Percentiles rank a stretch among this genome's conserved stretches.
phyloP scores from a whole-genome alignment of 1,140 invertebrate genomes.

The Cepaea nemoralis region DNA sequence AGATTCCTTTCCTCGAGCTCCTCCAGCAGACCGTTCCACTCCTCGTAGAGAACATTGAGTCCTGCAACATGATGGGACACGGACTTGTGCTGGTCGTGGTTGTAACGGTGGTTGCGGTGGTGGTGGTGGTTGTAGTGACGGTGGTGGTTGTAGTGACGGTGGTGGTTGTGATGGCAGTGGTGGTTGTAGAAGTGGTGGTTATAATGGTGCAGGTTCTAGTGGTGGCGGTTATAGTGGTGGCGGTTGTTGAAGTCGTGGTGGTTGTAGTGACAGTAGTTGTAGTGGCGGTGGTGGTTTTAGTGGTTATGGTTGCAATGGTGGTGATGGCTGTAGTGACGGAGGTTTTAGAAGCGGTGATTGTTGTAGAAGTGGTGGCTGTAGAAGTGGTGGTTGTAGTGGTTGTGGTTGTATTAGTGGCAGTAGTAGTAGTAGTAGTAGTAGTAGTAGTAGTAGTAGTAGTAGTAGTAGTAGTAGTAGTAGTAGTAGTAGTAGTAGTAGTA shows the following conservation, averaged over 20 bases:
- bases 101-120: neutral
- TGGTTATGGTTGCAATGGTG: neutral
- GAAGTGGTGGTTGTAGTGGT: neutral
- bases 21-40: constrained; percentile 2
- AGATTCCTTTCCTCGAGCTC: constrained; percentile 17
- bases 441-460: neutral
- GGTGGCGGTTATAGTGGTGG: neutral
- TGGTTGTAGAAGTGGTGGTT: neutral
- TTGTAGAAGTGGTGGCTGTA: neutral
- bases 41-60: neutral
- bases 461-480: neutral
- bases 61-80: neutral
- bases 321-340: neutral
- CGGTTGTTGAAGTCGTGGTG: neutral
- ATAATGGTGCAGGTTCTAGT: neutral
- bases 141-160: neutral
- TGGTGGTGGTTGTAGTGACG: neutral
- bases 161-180: neutral
- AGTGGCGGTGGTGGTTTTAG: neutral
- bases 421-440: neutral
- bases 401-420: neutral
- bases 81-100: neutral
- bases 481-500: neutral
- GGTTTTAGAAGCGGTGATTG: neutral
- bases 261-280: neutral